phyloP scores from a whole-genome alignment of 2,113 vertebrate genomes.

The Nothoprocta pentlandii region DNA sequence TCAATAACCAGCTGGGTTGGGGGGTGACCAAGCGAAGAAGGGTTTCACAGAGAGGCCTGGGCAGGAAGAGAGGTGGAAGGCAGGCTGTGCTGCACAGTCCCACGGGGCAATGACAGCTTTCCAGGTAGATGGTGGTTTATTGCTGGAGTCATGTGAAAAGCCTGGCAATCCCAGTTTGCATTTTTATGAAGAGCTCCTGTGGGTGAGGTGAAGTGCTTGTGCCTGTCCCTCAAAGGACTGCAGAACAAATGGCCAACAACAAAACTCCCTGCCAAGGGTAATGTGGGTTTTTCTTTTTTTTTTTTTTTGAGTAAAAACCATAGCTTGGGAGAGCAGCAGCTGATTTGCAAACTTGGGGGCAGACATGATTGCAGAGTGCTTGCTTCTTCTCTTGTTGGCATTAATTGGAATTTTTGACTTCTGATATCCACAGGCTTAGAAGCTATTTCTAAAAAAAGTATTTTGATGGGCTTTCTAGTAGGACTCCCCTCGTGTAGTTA shows the following conservation, averaged over 20 bases:
- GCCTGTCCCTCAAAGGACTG: not conserved
- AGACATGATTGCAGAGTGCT: not conserved
- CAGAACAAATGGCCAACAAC: not conserved
- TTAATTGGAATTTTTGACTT: not conserved
- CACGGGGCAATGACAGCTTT: not conserved
- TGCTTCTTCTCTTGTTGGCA: not conserved
- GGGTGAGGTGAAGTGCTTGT: not conserved
- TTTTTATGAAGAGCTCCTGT: not conserved
- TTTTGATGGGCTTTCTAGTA: not conserved
- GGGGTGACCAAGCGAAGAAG: not conserved
- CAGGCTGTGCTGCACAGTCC: not conserved
- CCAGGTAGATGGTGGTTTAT: not conserved
- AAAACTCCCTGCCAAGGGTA: not conserved
- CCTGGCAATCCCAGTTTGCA: not conserved
- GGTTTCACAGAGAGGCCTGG: not conserved
- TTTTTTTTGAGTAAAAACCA: not conserved
- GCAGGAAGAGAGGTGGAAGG: not conserved
- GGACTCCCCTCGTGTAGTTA: not conserved
- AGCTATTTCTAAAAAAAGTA: not conserved
- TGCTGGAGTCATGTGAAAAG: not conserved
- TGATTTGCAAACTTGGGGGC: not conserved
- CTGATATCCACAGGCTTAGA: accelerated
- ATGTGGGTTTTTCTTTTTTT: not conserved
- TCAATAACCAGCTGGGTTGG: not conserved
- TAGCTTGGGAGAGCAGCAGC: not conserved